These are phyloP conservation scores for Trachymyrmex septentrionalis DNA, from an alignment of 1,140 invertebrate species.

Conservation along the genomic window DNA sequence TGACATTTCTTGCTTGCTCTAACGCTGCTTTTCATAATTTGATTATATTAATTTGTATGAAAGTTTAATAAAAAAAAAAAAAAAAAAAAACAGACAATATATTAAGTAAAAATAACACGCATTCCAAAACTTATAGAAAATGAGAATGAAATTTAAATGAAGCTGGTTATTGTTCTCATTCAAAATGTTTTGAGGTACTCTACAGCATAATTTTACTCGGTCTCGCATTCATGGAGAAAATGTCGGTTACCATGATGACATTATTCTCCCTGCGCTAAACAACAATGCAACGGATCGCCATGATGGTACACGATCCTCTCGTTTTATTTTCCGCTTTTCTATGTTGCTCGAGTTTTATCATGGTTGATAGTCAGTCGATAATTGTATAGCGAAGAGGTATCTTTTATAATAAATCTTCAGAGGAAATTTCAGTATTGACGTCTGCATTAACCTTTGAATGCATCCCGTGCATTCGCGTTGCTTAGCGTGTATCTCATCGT, in stretches of 20 bases:
- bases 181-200: slow-evolving; percentile 56
- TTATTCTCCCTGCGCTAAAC: slow-evolving; percentile 52
- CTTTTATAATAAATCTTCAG: slow-evolving; percentile 34
- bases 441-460: background rate
- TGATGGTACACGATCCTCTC: slow-evolving; percentile 33
- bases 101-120: slow-evolving; percentile 8
- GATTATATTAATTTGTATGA: slow-evolving; percentile 11
- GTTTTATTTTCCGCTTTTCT: slow-evolving; percentile 50
- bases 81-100: slow-evolving; percentile 5
- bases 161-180: slow-evolving; percentile 52
- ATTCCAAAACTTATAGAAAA: slow-evolving; percentile 47
- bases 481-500: background rate
- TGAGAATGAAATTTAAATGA: slow-evolving; percentile 42
- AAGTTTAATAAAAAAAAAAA: slow-evolving; percentile 33
- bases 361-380: slow-evolving; percentile 40
- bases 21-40: background rate
- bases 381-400: slow-evolving; percentile 37
- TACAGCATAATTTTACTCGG: slow-evolving; percentile 41
- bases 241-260: slow-evolving; percentile 49
- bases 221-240: slow-evolving; percentile 55
- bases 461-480: background rate
- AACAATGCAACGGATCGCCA: slow-evolving; percentile 51
- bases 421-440: slow-evolving; percentile 45
- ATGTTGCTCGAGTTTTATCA: slow-evolving; percentile 49
- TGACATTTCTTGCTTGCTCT: background rate